A percentile compares a stretch with the other conserved stretches of the same genome.
Evolutionary conservation across 2,113 vertebrate genomes (phyloP).

Genomic region (Eira barbara): DNA sequence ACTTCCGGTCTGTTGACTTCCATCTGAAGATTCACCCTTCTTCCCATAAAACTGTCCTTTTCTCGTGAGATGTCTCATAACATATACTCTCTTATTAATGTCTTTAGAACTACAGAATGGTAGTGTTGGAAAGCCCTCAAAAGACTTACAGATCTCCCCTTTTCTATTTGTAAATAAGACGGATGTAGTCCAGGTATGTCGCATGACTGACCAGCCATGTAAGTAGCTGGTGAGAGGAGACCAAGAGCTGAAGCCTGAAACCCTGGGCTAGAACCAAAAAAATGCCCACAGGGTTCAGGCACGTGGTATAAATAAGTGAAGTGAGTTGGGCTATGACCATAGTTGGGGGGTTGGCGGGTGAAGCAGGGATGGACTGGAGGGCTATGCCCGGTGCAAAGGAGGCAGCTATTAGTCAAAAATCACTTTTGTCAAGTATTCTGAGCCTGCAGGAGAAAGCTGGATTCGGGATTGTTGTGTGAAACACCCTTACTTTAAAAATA

Average conservation of each 20-base stretch:
- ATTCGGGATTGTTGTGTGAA: neutral
- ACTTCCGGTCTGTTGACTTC: neutral
- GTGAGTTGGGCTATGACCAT: fast-evolving
- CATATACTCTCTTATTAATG: neutral
- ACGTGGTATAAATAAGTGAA: neutral
- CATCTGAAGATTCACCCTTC: neutral
- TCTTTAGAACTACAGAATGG: neutral
- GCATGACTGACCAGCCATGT: neutral
- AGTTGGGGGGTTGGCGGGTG: too few species aligned
- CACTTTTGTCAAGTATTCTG: neutral
- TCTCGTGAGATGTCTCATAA: neutral
- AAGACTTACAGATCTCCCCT: neutral
- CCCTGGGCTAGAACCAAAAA: neutral
- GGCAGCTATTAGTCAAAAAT: neutral
- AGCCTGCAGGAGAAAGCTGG: neutral
- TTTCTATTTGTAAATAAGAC: neutral
- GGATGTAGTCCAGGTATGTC: neutral
- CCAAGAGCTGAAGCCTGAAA: neutral
- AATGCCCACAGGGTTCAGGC: neutral
- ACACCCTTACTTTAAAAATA: neutral
- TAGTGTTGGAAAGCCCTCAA: neutral
- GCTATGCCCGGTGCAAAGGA: fast-evolving
- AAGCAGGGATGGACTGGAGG: neutral
- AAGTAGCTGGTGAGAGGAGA: neutral
- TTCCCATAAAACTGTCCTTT: neutral